A percentile compares a stretch with the other conserved stretches of the same genome.
Conservation (phyloP, 2,797 vertebrate genomes). For the Danio kyathit region DNA sequence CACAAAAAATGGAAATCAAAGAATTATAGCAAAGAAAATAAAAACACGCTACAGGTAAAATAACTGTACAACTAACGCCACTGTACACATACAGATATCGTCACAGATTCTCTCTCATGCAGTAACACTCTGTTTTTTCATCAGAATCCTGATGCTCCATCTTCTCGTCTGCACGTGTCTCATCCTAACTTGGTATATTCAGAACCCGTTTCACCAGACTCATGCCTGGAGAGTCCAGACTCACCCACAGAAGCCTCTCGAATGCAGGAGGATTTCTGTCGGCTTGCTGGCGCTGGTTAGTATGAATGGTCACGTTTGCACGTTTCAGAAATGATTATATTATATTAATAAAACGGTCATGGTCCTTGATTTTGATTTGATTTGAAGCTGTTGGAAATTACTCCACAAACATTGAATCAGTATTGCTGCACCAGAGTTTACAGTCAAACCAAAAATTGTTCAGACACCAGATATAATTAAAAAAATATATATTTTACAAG, state of each 20-base stretch:
- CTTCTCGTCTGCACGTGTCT: constrained; percentile 89
- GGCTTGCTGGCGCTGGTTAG: constrained; percentile 91
- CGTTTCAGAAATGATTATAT: background rate
- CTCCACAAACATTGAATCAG: too few relatives aligned
- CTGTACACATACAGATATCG: constrained; percentile 54
- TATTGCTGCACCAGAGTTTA: too few relatives aligned
- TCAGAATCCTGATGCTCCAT: constrained; percentile 75
- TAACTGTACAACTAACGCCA: background rate
- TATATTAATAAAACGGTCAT: too few relatives aligned
- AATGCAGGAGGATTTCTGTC: constrained; percentile 93
- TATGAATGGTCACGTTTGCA: constrained; percentile 18
- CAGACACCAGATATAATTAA: too few relatives aligned
- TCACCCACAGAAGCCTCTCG: constrained; percentile 88
- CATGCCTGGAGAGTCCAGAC: constrained; percentile 88
- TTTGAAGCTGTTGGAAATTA: too few relatives aligned
- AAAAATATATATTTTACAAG: too few relatives aligned
- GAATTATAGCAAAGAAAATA: constrained; percentile 86
- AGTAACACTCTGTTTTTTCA: constrained; percentile 7
- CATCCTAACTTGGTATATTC: constrained; percentile 92
- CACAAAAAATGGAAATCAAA: constrained; percentile 90
- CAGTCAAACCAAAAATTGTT: too few relatives aligned
- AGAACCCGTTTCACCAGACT: constrained; percentile 85
- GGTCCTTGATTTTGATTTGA: too few relatives aligned
- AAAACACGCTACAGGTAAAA: constrained; percentile 86
- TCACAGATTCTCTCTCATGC: background rate